Evolutionary conservation across 2,797 vertebrate species (phyloP), one percentile per base, ranked within the genome.

Genomic region (Brotula barbata): DNA sequence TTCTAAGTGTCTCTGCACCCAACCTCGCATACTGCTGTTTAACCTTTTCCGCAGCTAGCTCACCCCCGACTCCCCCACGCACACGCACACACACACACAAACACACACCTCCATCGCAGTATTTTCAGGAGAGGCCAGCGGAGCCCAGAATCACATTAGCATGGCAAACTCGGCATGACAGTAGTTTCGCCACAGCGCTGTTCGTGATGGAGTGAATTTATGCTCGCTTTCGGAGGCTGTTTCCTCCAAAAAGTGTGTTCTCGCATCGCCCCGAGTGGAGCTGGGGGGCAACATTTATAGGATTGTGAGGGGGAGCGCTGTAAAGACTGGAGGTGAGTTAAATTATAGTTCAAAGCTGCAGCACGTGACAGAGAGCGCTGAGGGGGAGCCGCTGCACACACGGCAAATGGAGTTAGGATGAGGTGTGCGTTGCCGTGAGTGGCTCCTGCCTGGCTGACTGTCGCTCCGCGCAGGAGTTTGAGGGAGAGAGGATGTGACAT

Each of bases 171-270:
- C 71, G 5, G 79, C 61, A 52, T 87, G 87, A 88, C 85, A 82
- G 84, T 83, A 80, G 84, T 88, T 88, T 88, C 83, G 84, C 83
- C 81, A 82, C 81, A 81, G 71, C 61, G 64, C 84, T 71, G 80
- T 82, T 82, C 76, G 47, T 86, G 86, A 87, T 78, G 78, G 78
- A 82, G 75, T 75, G 83, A 87, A 85, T 87, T n/a, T n/a, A 80
- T 82, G 86, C 79, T 85, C 68, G 65, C 55, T 75, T 85, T 80
- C 75, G 53, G 59, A 10, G 77, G 84, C 69, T 39, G 77, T 58
- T 82, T 71, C 71, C 85, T 81, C 86, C 77, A 4, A 4, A 86
- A 87, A 87, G 85, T 86, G 81, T 89, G 87, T 82, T 87, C 83
- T 82, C 80, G 62, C 65, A 73, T 85, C 51, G 69, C 83, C 85